Conservation (phyloP, 2,113 vertebrate genomes). For the Microcebus ravelobensis region DNA sequence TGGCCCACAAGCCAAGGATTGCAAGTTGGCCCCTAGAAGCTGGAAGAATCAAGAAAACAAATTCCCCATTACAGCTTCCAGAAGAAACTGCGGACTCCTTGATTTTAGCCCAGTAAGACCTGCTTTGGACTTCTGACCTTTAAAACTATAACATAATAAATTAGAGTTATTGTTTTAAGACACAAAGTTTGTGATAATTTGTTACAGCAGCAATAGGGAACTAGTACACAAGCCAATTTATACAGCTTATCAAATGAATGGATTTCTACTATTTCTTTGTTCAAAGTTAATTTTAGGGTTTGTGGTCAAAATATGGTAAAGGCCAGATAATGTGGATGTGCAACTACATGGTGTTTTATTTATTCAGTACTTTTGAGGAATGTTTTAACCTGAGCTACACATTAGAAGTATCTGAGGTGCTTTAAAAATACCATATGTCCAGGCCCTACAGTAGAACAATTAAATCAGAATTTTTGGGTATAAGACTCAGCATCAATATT, state of each 20-base stretch:
- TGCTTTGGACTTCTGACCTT: not conserved
- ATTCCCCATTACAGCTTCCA: not conserved
- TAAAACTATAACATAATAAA: not conserved
- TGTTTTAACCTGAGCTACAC: not conserved
- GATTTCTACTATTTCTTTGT: slow-evolving; percentile 5
- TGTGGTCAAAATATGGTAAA: not conserved
- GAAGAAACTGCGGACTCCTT: not conserved
- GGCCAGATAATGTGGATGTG: not conserved
- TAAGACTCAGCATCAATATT: not conserved
- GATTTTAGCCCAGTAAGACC: not conserved
- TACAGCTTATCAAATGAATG: not conserved
- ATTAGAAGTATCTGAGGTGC: not conserved
- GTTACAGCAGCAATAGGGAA: not conserved
- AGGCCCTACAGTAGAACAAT: not conserved
- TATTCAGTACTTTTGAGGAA: not conserved
- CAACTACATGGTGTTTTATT: not conserved
- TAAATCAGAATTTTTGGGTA: not conserved
- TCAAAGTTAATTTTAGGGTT: not conserved
- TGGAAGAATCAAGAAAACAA: not conserved
- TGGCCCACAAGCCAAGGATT: not conserved
- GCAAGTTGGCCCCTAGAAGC: not conserved
- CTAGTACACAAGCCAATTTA: not conserved
- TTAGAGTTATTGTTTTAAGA: not conserved
- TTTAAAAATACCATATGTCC: not conserved
- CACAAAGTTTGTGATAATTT: not conserved